Conservation (phyloP, 2,797 vertebrate species). For the Alfaro cultratus region DNA sequence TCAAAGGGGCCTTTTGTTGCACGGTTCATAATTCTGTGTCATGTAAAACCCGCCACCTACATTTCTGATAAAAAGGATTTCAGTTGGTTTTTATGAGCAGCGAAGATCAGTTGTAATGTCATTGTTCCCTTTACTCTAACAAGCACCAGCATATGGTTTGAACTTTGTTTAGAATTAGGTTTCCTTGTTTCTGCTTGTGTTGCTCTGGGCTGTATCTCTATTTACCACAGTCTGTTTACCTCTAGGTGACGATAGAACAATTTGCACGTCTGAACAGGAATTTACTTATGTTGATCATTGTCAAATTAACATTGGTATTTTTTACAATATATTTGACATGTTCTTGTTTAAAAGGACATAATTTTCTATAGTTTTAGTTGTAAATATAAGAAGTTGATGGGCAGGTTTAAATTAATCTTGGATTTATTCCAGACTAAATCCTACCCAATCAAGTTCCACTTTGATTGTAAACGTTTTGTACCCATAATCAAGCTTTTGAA, state of each 20-base stretch:
- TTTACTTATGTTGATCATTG: not conserved
- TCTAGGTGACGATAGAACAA: not conserved
- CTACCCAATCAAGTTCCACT: not conserved
- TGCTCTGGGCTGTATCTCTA: not conserved
- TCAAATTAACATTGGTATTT: not conserved
- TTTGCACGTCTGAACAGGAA: not conserved
- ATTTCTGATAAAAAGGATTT: not conserved
- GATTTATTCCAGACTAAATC: not conserved
- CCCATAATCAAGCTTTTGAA: too few species aligned
- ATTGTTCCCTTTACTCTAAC: not conserved
- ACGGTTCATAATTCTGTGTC: constrained; percentile 19
- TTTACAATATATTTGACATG: not conserved
- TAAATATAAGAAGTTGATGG: not conserved
- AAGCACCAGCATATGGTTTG: not conserved
- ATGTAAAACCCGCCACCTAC: not conserved
- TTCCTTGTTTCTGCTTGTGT: not conserved
- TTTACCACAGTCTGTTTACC: not conserved
- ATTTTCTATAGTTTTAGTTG: not conserved
- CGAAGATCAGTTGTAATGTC: not conserved
- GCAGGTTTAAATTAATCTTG: not conserved
- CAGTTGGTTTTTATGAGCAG: not conserved
- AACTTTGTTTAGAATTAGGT: not conserved
- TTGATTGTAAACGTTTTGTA: not conserved
- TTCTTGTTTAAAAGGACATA: not conserved
- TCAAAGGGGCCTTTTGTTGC: constrained; percentile 33